Evolutionary conservation across 2,888 invertebrate genomes (phyloP).

Genomic region (Ephialtes manifestator): DNA sequence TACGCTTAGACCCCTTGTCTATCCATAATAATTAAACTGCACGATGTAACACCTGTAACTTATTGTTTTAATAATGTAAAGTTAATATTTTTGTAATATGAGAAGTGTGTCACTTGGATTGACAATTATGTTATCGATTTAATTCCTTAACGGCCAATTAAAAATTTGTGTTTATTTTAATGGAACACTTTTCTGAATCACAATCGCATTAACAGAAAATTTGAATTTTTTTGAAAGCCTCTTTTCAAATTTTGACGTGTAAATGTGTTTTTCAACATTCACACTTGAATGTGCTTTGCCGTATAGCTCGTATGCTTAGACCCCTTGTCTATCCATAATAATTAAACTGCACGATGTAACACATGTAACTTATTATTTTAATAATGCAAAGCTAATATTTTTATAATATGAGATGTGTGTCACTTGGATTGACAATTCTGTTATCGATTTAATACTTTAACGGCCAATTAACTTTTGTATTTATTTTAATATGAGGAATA

Average conservation of each 20-base stretch:
- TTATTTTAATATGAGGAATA: too few relatives aligned
- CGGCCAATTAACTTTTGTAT: too few relatives aligned
- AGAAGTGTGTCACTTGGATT: background rate
- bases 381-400: too few relatives aligned
- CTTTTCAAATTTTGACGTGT: background rate
- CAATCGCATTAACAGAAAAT: too few relatives aligned
- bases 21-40: constrained; percentile 29
- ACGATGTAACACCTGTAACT: constrained; percentile 33
- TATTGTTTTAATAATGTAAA: background rate
- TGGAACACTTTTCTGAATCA: too few relatives aligned
- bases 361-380: too few relatives aligned
- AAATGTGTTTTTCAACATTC: too few relatives aligned
- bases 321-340: constrained; percentile 26
- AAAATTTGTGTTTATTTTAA: background rate
- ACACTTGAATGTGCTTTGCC: background rate
- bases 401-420: background rate
- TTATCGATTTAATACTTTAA: background rate
- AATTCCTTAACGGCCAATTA: background rate
- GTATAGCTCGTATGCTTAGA: constrained; percentile 17
- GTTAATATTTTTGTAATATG: background rate
- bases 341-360: constrained; percentile 28
- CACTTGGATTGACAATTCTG: background rate
- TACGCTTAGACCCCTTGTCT: constrained; percentile 15
- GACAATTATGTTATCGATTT: background rate
- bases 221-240: too few relatives aligned